Evolutionary conservation across 2,797 vertebrate species (phyloP).

Genomic region (Squalus acanthias): DNA sequence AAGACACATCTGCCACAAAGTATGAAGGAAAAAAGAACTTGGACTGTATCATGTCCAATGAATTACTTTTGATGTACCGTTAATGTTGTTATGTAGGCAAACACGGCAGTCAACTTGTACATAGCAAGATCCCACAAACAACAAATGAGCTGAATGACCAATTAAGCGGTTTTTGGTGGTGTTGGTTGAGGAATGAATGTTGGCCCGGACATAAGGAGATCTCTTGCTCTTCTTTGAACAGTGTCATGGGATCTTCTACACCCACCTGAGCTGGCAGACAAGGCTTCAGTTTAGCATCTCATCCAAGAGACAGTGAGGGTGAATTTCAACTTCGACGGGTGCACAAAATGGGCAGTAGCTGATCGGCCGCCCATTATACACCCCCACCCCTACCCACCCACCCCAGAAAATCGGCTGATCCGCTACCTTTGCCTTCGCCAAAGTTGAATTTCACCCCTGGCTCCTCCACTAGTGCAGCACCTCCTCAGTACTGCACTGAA

Average conservation of each 20-base stretch:
- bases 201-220: not conserved
- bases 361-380: not conserved
- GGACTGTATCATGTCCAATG: not conserved
- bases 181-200: not conserved
- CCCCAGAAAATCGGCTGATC: not conserved
- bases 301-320: not conserved
- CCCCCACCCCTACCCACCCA: not conserved
- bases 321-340: not conserved
- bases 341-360: not conserved
- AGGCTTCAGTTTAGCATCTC: not conserved
- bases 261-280: not conserved
- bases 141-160: not conserved
- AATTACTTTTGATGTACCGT: not conserved
- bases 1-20: not conserved
- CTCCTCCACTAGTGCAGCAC: not conserved
- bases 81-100: not conserved
- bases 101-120: not conserved
- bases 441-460: not conserved
- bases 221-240: not conserved
- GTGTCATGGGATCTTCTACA: not conserved
- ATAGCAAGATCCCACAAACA: not conserved
- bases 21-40: not conserved
- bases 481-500: not conserved
- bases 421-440: not conserved
- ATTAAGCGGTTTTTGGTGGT: not conserved